These are phyloP conservation scores for Prionailurus bengalensis DNA, from an alignment of 2,113 vertebrate genomes.

Conservation along the genomic window DNA sequence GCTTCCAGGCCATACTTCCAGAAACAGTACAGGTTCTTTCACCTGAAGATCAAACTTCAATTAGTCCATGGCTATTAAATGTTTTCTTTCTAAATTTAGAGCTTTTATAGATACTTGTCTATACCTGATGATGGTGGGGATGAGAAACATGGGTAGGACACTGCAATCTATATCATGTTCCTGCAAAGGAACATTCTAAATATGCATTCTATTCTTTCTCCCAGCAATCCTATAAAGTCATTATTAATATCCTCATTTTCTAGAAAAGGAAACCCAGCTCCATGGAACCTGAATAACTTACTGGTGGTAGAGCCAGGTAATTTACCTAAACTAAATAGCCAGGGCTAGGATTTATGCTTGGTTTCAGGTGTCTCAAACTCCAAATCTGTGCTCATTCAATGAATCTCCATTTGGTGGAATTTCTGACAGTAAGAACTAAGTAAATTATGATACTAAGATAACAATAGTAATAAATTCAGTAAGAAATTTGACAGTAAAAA, in stretches of 20 bases:
- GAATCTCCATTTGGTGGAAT: background rate
- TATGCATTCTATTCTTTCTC: fast-evolving
- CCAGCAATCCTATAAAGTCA: fast-evolving
- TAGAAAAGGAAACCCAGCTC: background rate
- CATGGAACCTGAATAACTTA: background rate
- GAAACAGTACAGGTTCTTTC: background rate
- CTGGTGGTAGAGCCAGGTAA: too few relatives aligned
- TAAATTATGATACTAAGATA: background rate
- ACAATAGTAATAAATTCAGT: background rate
- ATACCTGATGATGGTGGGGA: background rate
- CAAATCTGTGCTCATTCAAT: background rate
- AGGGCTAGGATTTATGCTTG: background rate
- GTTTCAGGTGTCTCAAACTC: background rate
- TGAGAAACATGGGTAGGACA: background rate
- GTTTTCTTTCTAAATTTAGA: background rate
- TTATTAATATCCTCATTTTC: background rate
- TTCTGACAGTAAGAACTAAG: background rate
- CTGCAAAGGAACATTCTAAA: background rate
- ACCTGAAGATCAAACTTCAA: background rate
- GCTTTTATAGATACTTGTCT: background rate
- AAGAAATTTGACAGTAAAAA: background rate
- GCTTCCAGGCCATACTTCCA: background rate
- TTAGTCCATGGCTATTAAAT: background rate
- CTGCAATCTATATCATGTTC: background rate
- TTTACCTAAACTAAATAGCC: background rate